Evolutionary conservation across 2,888 invertebrate species (phyloP), one percentile per base, ranked within the genome.

Genomic region (Aproaerema taeniolella): DNA sequence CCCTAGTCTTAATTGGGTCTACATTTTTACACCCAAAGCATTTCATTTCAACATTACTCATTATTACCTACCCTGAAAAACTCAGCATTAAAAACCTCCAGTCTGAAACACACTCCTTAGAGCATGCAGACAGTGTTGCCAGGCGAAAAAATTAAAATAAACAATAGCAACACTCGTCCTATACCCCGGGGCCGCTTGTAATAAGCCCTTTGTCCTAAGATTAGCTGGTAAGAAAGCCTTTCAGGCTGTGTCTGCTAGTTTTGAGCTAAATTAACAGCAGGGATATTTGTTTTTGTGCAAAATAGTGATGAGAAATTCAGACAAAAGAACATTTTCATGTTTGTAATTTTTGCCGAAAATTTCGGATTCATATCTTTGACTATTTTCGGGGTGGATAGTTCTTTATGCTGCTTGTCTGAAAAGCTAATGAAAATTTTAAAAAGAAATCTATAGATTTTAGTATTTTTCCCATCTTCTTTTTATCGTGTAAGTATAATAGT

Each of bases 141-240:
- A 72, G 66, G 77, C 79, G 77, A 68, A 80, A 83, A 83, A 82
- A 83, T 80, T 83, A 80, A 83, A 83, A 83, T 76, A 83, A 82
- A 83, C 83, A 83, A 83, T 69, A 63, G 67, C 61, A 61, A 68
- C 72, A 67, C 60, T 67, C 81, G 81, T 67, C 81, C 83, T 70
- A 83, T 68, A 80, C 76, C 81, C 73, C 55, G 56, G 55, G 77
- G 82, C 73, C 52, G 53, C 50, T 56, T 53, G 69, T 73, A 81
- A 80, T 81, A 80, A 80, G 67, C 68, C 83, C 75, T 83, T 85
- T 85, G 85, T 85, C 72, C 76, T 83, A 76, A 85, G 83, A 85
- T 83, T 85, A 83, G 82, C 78, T 78, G 69, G 77, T 76, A 82
- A 83, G 80, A 79, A 81, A 78, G 68, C 67, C 67, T 67, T 54